A percentile compares a stretch with the other conserved stretches of the same genome.
These are phyloP conservation scores for Engraulis encrasicolus DNA, from an alignment of 2,113 vertebrate genomes.

Conservation along the genomic window DNA sequence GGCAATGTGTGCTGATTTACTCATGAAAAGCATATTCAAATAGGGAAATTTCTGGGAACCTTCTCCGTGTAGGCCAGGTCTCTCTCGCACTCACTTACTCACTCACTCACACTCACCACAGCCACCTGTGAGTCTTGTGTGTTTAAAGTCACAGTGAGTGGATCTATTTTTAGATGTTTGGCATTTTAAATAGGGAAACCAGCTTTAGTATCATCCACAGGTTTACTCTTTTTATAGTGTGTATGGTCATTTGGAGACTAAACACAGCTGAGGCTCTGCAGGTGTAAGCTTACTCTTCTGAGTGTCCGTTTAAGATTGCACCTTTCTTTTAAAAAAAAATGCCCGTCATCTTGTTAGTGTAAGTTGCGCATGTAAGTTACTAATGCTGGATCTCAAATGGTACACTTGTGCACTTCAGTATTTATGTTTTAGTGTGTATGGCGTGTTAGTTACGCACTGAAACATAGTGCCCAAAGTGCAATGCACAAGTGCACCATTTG, in stretches of 20 bases:
- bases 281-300: neutral
- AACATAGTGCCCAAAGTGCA: no score
- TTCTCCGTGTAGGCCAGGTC: no score
- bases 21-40: neutral
- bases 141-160: neutral
- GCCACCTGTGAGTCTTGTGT: neutral
- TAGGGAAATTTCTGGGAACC: neutral
- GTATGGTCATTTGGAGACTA: neutral
- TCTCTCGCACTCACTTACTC: no score
- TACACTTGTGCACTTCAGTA: no score
- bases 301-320: neutral
- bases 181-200: neutral
- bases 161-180: neutral
- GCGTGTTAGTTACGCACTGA: no score
- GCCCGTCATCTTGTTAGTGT: no score
- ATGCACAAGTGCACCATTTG: no score
- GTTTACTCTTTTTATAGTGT: neutral
- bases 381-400: no score
- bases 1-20: neutral
- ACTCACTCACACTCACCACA: neutral
- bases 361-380: no score
- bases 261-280: neutral
- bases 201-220: neutral
- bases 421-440: no score
- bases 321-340: no score